These are phyloP conservation scores for Sebastes steindachneri DNA, from an alignment of 2,797 vertebrate genomes.

Conservation along the genomic window DNA sequence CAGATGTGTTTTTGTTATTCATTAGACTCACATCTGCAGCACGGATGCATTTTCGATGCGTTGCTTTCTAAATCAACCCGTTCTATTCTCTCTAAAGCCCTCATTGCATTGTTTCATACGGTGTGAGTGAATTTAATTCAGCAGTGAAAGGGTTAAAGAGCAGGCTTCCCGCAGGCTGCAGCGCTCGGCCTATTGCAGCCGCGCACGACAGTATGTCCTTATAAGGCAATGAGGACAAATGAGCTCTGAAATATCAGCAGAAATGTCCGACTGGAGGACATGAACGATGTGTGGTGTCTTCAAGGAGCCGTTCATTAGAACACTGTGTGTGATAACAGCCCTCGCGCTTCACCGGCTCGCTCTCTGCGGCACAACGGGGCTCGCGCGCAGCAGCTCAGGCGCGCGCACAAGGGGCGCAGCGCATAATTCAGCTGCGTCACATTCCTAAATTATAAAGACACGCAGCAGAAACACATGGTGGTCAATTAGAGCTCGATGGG, in stretches of 20 bases:
- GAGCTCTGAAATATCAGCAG: constrained; percentile 46
- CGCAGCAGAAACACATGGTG: neutral
- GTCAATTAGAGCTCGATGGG: neutral
- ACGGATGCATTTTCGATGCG: neutral
- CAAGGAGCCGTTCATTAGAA: neutral
- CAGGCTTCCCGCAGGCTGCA: constrained; percentile 69
- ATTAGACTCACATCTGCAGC: neutral
- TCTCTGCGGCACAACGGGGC: neutral
- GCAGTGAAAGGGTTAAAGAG: constrained; percentile 80
- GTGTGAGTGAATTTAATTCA: constrained; percentile 78
- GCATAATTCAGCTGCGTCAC: constrained; percentile 62
- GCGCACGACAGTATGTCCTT: constrained; percentile 81
- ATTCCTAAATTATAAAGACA: constrained; percentile 33
- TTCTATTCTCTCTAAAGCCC: neutral
- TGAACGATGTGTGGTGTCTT: neutral
- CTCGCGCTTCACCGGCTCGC: neutral
- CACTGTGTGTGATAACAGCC: neutral
- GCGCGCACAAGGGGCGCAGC: constrained; percentile 21
- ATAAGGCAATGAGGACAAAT: constrained; percentile 78
- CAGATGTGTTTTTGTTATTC: neutral
- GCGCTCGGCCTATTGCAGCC: constrained; percentile 81
- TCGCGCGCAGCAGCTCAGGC: neutral
- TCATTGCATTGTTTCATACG: constrained; percentile 40
- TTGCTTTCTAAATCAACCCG: neutral
- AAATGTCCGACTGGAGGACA: neutral